phyloP scores from a whole-genome alignment of 2,888 invertebrate genomes.

The Ischnura elegans region DNA sequence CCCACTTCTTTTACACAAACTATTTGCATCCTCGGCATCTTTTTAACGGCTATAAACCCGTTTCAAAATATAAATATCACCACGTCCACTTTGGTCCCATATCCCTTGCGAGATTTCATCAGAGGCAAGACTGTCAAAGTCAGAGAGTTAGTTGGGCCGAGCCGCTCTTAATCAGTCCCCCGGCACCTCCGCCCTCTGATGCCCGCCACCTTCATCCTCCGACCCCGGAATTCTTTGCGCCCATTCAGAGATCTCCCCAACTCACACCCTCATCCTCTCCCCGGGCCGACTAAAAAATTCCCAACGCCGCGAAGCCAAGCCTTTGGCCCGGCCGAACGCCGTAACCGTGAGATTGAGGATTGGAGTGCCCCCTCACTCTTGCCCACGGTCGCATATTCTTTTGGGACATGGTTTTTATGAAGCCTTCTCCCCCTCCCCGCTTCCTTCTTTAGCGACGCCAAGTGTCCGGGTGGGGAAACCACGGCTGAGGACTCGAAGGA shows the following conservation, averaged over 20 bases:
- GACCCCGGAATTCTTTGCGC: conserved; percentile 45
- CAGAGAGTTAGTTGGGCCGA: conserved; percentile 50
- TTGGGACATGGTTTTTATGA: conserved; percentile 61
- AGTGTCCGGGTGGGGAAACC: conserved; percentile 18
- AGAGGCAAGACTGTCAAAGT: conserved; percentile 49
- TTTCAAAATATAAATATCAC: conserved; percentile 49
- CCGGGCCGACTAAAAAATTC: conserved; percentile 32
- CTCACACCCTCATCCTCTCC: not conserved
- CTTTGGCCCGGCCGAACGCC: not conserved
- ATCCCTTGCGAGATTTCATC: conserved; percentile 59
- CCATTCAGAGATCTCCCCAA: conserved; percentile 40
- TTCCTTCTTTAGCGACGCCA: not conserved
- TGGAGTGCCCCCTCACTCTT: conserved; percentile 26
- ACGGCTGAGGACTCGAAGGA: conserved; percentile 39
- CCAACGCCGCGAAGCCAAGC: not conserved
- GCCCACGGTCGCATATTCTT: conserved; percentile 55
- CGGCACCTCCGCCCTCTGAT: conserved; percentile 48
- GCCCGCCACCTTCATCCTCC: conserved; percentile 15
- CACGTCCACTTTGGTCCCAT: conserved; percentile 32
- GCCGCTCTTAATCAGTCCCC: conserved; percentile 63
- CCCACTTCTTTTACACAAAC: not conserved
- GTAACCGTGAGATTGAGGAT: conserved; percentile 57
- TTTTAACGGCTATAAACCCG: conserved; percentile 16
- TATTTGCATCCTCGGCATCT: conserved; percentile 29
- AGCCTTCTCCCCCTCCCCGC: conserved; percentile 29